These are phyloP conservation scores for Allacma fusca DNA, from an alignment of 2,888 invertebrate species.

Conservation along the genomic window DNA sequence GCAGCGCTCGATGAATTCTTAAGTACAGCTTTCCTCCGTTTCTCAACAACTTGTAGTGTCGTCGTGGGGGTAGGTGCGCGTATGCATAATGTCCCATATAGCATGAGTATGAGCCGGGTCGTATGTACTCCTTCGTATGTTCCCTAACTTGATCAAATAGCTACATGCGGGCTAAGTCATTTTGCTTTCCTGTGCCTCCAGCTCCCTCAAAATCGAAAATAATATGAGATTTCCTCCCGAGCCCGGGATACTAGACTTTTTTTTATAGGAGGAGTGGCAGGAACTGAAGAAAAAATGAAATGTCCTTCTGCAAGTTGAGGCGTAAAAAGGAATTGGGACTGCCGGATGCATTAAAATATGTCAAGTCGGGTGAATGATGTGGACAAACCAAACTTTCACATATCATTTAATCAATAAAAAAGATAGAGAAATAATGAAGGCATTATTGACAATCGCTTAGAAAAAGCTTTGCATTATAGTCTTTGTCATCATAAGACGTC, in stretches of 20 bases:
- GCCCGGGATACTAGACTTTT: no score
- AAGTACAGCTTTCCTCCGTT: neutral
- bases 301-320: neutral
- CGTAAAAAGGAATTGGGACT: neutral
- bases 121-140: no score
- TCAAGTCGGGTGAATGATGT: neutral
- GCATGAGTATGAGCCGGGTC: no score
- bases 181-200: no score
- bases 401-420: constrained; percentile 26
- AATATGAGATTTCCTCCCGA: no score
- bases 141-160: no score
- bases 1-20: neutral
- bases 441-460: constrained; percentile 22
- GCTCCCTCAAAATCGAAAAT: no score
- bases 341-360: constrained; percentile 1
- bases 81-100: no score
- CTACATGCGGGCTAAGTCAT: no score
- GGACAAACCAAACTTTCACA: constrained; percentile 5
- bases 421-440: constrained; percentile 2
- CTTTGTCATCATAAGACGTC: neutral
- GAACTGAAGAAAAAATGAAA: neutral
- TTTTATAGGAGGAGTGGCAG: no score
- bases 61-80: no score
- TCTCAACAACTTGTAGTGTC: neutral
- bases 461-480: neutral